Conservation (phyloP, 1,140 invertebrate species). For the Pantala flavescens region DNA sequence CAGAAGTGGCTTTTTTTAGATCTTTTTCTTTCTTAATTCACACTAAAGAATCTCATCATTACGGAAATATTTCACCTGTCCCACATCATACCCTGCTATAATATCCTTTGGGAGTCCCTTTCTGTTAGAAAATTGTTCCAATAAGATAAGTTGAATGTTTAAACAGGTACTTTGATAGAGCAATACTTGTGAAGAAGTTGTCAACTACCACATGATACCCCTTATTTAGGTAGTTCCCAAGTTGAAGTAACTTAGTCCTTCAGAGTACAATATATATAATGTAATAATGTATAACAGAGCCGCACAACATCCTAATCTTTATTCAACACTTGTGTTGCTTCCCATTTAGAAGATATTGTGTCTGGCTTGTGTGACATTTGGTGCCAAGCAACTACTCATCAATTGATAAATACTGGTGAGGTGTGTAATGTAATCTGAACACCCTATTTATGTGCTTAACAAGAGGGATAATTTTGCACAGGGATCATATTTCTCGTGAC, state of each 20-base stretch:
- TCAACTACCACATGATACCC: conserved; percentile 26
- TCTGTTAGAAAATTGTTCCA: background rate
- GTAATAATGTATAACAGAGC: conserved; percentile 26
- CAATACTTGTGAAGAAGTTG: conserved; percentile 16
- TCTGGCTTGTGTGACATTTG: conserved; percentile 21
- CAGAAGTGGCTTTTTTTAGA: background rate
- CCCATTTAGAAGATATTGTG: conserved; percentile 28
- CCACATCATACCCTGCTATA: background rate
- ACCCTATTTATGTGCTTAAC: conserved; percentile 26
- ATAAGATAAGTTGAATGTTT: background rate
- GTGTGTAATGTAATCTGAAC: conserved; percentile 26
- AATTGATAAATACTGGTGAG: conserved; percentile 25
- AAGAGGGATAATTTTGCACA: conserved; percentile 25
- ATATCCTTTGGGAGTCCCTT: background rate
- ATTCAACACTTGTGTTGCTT: conserved; percentile 26
- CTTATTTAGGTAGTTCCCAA: conserved; percentile 27
- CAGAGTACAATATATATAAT: conserved; percentile 24
- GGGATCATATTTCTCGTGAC: conserved; percentile 25
- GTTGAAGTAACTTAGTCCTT: conserved; percentile 25
- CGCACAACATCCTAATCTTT: conserved; percentile 27
- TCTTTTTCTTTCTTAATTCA: background rate
- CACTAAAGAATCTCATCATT: background rate
- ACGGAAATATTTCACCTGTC: conserved; percentile 4
- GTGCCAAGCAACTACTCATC: conserved; percentile 27
- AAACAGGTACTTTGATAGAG: background rate